Evolutionary conservation across 2,797 vertebrate genomes (phyloP).

Genomic region (Peromyscus melanophrys): DNA sequence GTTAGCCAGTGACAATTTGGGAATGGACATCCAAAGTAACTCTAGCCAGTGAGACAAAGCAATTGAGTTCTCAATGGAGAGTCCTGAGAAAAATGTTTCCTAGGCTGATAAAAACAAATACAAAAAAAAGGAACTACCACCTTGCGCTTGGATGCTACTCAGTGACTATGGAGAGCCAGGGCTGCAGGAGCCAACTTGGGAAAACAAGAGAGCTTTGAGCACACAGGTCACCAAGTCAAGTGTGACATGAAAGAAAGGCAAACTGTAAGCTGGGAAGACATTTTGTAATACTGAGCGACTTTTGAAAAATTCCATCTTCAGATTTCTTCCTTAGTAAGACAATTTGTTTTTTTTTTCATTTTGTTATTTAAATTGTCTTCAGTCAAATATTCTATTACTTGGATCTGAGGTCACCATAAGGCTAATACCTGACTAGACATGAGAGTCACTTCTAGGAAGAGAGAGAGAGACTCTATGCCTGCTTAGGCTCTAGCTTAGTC

Average conservation of each 20-base stretch:
- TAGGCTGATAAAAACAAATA: neutral
- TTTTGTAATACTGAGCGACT: neutral
- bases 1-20: neutral
- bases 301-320: neutral
- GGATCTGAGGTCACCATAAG: neutral
- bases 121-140: neutral
- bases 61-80: neutral
- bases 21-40: neutral
- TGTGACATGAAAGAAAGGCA: neutral
- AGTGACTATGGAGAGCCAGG: neutral
- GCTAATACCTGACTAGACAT: neutral
- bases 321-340: constrained; percentile 3
- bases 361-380: constrained; percentile 22
- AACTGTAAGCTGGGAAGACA: neutral
- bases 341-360: neutral
- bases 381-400: constrained; percentile 45
- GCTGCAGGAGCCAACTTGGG: neutral
- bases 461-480: neutral
- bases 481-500: neutral
- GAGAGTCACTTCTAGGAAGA: neutral
- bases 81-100: constrained; percentile 21
- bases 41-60: neutral
- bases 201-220: neutral
- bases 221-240: neutral
- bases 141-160: neutral